Evolutionary conservation across 1,140 invertebrate species (phyloP).

Genomic region (Nebria ingens): DNA sequence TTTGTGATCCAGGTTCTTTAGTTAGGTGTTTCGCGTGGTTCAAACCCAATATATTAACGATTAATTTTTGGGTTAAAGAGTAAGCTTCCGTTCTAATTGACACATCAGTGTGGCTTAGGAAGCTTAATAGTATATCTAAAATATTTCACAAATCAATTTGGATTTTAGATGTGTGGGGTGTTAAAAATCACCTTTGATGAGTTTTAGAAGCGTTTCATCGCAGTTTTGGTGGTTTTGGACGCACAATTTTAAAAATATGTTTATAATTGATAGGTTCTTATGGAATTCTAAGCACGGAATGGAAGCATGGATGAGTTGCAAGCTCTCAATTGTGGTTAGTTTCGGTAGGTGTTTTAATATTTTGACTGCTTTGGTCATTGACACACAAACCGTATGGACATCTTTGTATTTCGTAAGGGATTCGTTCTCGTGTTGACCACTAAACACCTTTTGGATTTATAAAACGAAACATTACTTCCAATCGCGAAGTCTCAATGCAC

Average conservation of each 20-base stretch:
- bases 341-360: slow-evolving; percentile 35
- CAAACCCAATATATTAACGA: slow-evolving; percentile 33
- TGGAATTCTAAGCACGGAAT: slow-evolving; percentile 40
- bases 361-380: slow-evolving; percentile 38
- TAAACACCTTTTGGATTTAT: slow-evolving; percentile 23
- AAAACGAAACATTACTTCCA: no score
- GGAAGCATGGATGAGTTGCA: slow-evolving; percentile 33
- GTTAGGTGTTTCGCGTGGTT: slow-evolving; percentile 25
- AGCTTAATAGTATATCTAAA: slow-evolving; percentile 33
- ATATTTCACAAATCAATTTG: slow-evolving; percentile 25
- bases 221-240: slow-evolving; percentile 33
- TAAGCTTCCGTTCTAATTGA: slow-evolving; percentile 35
- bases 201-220: no score
- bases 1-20: slow-evolving; percentile 29
- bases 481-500: no score
- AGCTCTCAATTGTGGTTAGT: slow-evolving; percentile 25
- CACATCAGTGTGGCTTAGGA: slow-evolving; percentile 37
- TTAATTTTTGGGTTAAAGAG: slow-evolving; percentile 32
- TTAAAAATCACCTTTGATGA: no score
- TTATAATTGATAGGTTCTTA: slow-evolving; percentile 35
- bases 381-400: slow-evolving; percentile 34
- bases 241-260: slow-evolving; percentile 33
- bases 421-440: slow-evolving; percentile 20
- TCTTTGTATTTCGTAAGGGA: slow-evolving; percentile 32
- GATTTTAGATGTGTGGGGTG: no score